Evolutionary conservation across 2,888 invertebrate species (phyloP), one percentile per base, ranked within the genome.

Genomic region (Hypolimnas misippus): DNA sequence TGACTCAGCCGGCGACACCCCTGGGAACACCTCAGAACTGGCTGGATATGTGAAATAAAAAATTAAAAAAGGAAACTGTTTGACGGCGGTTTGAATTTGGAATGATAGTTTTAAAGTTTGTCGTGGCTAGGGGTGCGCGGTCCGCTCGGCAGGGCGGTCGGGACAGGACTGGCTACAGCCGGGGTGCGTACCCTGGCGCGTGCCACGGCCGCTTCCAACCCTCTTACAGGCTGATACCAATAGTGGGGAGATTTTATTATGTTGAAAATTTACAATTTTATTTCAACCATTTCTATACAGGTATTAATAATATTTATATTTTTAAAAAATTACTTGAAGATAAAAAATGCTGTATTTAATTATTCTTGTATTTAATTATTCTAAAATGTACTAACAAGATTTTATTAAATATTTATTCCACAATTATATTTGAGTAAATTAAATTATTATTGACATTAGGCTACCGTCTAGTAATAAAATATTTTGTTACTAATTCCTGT

Each of bases 1-100:
- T 89, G 86, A 86, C 79, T 89, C 86, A 85, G 83, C 86, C 86
- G 76, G 75, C 84, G 84, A 78, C 87, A 87, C 88, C 88, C 87
- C 87, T 80, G 62, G 57, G 59, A 29, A 62, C 76, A 73, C 78
- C 79, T 72, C 69, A 60, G 62, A 52, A 64, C 63, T 62, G 56
- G 46, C 62, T 49, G 31, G 55, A 56, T 42, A 49, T 31, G 19
- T 42, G 19, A 54, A 8, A 17, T 42, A 4, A 42, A 42, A 31
- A 35, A 50, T 31, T 60, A 29, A 44, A 60, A 52, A 38, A 46
- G 21, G 25, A 40, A 61, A 58, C 57, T 61, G 29, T 63, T 63
- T 61, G 8, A 63, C 49, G 57, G 33, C 52, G 21, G 44, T 68
- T 68, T 63, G 38, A 57, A 69, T 67, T 56, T 65, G 57, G 62